These are phyloP conservation scores for Cepaea hortensis DNA, from an alignment of 2,888 invertebrate species.

Conservation along the genomic window DNA sequence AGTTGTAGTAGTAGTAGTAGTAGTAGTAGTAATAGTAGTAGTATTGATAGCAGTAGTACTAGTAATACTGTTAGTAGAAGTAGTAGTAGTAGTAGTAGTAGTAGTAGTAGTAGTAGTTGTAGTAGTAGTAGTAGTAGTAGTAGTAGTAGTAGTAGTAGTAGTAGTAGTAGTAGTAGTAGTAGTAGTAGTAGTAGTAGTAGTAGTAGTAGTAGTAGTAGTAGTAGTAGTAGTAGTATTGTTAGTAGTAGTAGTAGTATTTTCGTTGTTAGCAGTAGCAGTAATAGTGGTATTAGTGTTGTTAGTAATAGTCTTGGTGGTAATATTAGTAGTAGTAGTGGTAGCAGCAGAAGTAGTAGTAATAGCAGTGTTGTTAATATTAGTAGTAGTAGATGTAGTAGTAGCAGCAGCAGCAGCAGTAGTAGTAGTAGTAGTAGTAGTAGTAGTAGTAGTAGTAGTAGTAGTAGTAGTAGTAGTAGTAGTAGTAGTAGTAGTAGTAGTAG, in stretches of 20 bases:
- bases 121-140: background rate
- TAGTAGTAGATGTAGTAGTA: background rate
- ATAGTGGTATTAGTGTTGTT: background rate
- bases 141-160: constrained; percentile 1
- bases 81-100: constrained; percentile 9
- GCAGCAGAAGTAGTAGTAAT: too few relatives aligned
- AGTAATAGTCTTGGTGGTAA: background rate
- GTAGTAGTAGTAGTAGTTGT: background rate
- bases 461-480: constrained; percentile 10
- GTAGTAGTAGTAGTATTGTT: background rate
- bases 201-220: constrained; percentile 4
- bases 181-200: background rate
- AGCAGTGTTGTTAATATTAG: background rate
- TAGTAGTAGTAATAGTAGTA: background rate
- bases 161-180: constrained; percentile 1
- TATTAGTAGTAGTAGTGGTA: too few relatives aligned
- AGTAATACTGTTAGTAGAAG: background rate
- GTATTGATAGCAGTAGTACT: background rate
- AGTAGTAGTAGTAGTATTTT: background rate
- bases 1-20: background rate
- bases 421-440: constrained; percentile 1
- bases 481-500: constrained; percentile 7
- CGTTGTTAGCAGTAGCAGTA: background rate
- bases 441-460: constrained; percentile 16
- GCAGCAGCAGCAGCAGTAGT: background rate